Evolutionary conservation across 2,888 invertebrate genomes (phyloP).

Genomic region (Drosophila villosipedis): DNA sequence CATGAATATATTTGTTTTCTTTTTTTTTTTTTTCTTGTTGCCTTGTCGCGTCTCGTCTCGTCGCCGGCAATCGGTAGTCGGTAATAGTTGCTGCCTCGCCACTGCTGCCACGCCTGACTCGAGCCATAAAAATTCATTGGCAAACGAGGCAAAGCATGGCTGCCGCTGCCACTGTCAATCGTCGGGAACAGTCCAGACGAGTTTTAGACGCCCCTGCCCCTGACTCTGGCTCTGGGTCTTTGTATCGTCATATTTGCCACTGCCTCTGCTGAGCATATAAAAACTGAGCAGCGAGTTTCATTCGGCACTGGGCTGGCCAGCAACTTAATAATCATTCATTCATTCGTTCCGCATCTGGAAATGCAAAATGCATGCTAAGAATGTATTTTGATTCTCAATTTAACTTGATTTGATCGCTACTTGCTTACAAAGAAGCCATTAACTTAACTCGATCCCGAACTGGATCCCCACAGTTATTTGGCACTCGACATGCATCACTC

Average conservation of each 20-base stretch:
- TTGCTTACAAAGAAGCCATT: not conserved
- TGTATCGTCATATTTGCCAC: not conserved
- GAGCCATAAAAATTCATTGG: conserved; percentile 79
- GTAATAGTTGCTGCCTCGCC: not conserved
- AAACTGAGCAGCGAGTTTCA: conserved; percentile 39
- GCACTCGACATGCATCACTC: not conserved
- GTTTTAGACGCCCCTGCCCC: conserved; percentile 21
- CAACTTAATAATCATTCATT: conserved; percentile 47
- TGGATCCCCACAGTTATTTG: not conserved
- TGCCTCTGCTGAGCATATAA: conserved; percentile 38
- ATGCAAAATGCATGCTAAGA: not conserved
- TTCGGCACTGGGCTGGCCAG: conserved; percentile 30
- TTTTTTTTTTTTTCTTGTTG: conserved; percentile 32
- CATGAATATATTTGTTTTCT: conserved; percentile 73
- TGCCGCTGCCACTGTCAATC: conserved; percentile 35
- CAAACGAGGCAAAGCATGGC: conserved; percentile 68
- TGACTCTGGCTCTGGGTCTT: conserved; percentile 20
- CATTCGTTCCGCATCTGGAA: not conserved
- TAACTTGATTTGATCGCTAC: not conserved
- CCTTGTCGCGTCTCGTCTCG: conserved; percentile 22
- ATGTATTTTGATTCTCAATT: not conserved
- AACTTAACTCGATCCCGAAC: not conserved
- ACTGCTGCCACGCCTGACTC: conserved; percentile 42
- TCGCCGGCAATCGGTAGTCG: conserved; percentile 1
- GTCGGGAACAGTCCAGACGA: conserved; percentile 50